Evolutionary conservation across 2,113 vertebrate species (phyloP).

Genomic region (Dendropsophus ebraccatus): DNA sequence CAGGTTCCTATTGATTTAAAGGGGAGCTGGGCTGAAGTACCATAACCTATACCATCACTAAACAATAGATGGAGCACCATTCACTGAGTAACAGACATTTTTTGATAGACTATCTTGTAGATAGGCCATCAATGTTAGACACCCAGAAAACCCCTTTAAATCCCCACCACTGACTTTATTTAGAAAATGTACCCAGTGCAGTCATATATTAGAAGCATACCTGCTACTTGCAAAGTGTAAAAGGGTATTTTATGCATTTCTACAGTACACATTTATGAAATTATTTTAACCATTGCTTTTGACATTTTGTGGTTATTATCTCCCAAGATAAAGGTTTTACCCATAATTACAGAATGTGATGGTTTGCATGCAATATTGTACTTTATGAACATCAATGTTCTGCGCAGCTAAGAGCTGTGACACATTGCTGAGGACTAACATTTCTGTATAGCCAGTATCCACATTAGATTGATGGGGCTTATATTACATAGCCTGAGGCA

Average conservation of each 20-base stretch:
- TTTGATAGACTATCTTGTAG: too few relatives aligned
- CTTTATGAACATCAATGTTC: not conserved
- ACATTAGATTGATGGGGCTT: slow-evolving; percentile 27
- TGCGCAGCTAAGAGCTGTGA: not conserved
- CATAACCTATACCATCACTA: too few relatives aligned
- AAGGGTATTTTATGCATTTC: not conserved
- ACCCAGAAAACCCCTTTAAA: too few relatives aligned
- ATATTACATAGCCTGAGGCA: slow-evolving; percentile 43
- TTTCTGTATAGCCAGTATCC: slow-evolving; percentile 16
- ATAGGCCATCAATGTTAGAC: too few relatives aligned
- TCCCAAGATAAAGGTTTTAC: not conserved
- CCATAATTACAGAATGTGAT: not conserved
- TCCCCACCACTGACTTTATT: not conserved
- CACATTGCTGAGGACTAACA: not conserved
- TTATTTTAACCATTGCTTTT: not conserved
- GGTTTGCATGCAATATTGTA: not conserved
- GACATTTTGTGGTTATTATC: not conserved
- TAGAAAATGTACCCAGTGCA: not conserved
- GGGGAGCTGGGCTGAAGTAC: too few relatives aligned
- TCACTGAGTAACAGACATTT: too few relatives aligned
- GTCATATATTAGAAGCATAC: not conserved
- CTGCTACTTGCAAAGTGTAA: not conserved
- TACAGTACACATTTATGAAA: not conserved
- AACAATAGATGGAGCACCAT: too few relatives aligned
- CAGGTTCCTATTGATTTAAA: too few relatives aligned